A percentile compares a stretch with the other conserved stretches of the same genome.
These are phyloP conservation scores for Nannoperca australis DNA, from an alignment of 2,797 vertebrate species.

Conservation along the genomic window DNA sequence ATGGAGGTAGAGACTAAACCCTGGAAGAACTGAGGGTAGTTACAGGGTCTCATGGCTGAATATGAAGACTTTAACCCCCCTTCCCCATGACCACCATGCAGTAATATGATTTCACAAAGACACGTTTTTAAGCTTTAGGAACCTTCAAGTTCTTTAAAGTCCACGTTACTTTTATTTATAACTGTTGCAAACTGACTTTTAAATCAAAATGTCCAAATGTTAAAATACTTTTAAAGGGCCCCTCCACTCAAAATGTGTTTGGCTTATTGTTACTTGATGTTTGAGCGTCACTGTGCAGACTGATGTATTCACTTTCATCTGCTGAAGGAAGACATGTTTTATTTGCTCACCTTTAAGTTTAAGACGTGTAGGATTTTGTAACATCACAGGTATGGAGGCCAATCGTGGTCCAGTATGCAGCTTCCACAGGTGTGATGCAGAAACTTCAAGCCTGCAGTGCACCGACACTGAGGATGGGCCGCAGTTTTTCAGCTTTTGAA, in stretches of 20 bases:
- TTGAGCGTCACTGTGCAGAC: too few relatives aligned
- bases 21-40: too few relatives aligned
- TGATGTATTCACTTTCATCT: not conserved
- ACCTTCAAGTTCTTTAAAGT: not conserved
- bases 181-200: not conserved
- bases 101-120: not conserved
- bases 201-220: not conserved
- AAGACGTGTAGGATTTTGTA: not conserved
- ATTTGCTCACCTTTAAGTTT: too few relatives aligned
- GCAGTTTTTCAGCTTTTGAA: not conserved
- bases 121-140: not conserved
- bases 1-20: constrained; percentile 57
- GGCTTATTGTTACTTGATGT: not conserved
- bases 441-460: too few relatives aligned
- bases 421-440: not conserved
- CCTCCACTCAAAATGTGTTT: not conserved
- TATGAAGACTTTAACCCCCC: not conserved
- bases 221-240: not conserved
- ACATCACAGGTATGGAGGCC: not conserved
- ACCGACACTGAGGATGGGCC: too few relatives aligned
- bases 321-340: not conserved
- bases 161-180: not conserved
- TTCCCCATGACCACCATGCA: not conserved
- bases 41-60: not conserved
- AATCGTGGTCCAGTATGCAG: not conserved